Evolutionary conservation across 2,113 vertebrate species (phyloP).

Genomic region (Tachysurus vachellii): DNA sequence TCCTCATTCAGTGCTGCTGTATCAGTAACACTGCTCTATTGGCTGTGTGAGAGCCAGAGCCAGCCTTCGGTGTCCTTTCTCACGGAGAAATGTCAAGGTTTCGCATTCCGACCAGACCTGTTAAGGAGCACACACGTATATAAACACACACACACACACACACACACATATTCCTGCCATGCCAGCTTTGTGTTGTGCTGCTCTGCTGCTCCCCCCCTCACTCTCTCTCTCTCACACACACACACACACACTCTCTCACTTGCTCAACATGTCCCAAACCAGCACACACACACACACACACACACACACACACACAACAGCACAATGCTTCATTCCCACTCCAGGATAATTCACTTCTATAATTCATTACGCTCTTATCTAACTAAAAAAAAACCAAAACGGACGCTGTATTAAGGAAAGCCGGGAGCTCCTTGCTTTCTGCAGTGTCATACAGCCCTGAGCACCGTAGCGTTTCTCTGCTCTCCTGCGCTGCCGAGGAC

Average conservation of each 20-base stretch:
- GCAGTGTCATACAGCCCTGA: not conserved
- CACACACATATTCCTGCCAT: constrained; percentile 6
- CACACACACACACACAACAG: not conserved
- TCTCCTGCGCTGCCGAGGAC: not conserved
- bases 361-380: not conserved
- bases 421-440: not conserved
- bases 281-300: constrained; percentile 14
- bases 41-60: not conserved
- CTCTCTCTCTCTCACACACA: not conserved
- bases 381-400: not conserved
- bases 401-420: not conserved
- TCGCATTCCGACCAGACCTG: constrained; percentile 49
- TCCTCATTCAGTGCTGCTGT: not conserved
- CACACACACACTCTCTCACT: not conserved
- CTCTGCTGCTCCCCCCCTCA: not conserved
- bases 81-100: constrained; percentile 48
- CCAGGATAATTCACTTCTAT: not conserved
- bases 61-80: constrained; percentile 9
- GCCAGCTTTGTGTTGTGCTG: not conserved
- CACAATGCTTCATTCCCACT: constrained; percentile 24
- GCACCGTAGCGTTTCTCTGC: not conserved
- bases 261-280: constrained; percentile 27
- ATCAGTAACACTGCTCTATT: constrained; percentile 32
- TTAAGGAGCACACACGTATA: constrained; percentile 46
- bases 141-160: too few species aligned